Conservation (phyloP, 2,113 vertebrate genomes). For the Seriola quinqueradiata region DNA sequence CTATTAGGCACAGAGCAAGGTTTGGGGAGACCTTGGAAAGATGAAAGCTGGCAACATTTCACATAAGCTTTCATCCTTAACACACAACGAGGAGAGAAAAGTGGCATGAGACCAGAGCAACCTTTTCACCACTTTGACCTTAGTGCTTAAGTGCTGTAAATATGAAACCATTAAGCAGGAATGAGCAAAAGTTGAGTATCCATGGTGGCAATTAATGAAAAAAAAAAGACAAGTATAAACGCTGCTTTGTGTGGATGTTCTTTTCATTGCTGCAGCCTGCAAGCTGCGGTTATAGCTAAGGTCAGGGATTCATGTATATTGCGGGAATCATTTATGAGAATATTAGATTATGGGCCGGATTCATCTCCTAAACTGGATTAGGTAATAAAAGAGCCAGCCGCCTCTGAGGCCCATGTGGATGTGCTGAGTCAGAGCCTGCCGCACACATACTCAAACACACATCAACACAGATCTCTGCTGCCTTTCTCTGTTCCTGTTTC, state of each 20-base stretch:
- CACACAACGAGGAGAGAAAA: background rate
- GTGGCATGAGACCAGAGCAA: conserved; percentile 10
- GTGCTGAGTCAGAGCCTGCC: conserved; percentile 76
- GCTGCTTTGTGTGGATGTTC: conserved; percentile 22
- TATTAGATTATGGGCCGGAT: conserved; percentile 81
- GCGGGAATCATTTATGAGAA: conserved; percentile 75
- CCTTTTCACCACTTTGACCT: background rate
- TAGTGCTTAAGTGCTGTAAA: conserved; percentile 3
- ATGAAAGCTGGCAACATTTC: conserved; percentile 40
- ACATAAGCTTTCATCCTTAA: conserved; percentile 29
- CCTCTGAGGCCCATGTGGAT: conserved; percentile 57
- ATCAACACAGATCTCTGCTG: conserved; percentile 6
- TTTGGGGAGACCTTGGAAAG: conserved; percentile 19
- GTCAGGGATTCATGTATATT: conserved; percentile 74
- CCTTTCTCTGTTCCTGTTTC: conserved; percentile 16
- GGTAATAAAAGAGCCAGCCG: conserved; percentile 77
- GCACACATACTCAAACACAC: conserved; percentile 27
- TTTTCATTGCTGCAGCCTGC: conserved; percentile 52
- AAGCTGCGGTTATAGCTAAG: conserved; percentile 56
- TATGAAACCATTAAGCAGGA: conserved; percentile 27
- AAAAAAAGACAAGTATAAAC: conserved; percentile 34
- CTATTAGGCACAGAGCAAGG: conserved; percentile 31
- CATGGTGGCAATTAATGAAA: conserved; percentile 42
- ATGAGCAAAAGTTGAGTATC: conserved; percentile 14
- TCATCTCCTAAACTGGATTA: conserved; percentile 85